Conservation (phyloP, 2,113 vertebrate species). For the Anolis sagrei region DNA sequence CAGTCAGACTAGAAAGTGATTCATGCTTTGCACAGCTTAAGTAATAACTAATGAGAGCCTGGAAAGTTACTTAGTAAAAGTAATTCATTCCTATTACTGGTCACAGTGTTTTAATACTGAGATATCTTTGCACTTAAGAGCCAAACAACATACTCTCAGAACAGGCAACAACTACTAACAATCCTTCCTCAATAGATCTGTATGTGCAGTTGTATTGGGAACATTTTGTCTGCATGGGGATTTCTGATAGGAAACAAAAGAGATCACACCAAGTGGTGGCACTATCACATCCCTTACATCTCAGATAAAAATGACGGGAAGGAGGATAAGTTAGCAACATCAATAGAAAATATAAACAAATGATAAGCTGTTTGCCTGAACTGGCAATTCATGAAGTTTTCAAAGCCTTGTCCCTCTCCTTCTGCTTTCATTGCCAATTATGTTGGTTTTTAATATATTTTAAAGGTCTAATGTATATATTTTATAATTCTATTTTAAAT, state of each 20-base stretch:
- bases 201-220: not conserved
- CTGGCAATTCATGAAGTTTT: not conserved
- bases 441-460: too few relatives aligned
- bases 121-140: not conserved
- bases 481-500: too few relatives aligned
- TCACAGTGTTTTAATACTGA: not conserved
- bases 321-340: not conserved
- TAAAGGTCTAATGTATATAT: too few relatives aligned
- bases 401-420: not conserved
- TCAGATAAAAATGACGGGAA: not conserved
- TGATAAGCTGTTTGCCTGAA: not conserved
- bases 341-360: not conserved
- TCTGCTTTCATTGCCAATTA: not conserved
- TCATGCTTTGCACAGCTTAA: constrained; percentile 8
- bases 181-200: not conserved
- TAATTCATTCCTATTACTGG: not conserved
- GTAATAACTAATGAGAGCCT: not conserved
- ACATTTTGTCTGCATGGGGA: not conserved
- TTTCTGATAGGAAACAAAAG: not conserved
- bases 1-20: constrained; percentile 12
- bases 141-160: not conserved
- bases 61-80: not conserved
- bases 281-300: not conserved
- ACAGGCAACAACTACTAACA: not conserved
- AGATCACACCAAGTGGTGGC: not conserved